A percentile compares a stretch with the other conserved stretches of the same genome.
Conservation (phyloP, 2,113 vertebrate genomes). For the Apistogramma diplotaenia region DNA sequence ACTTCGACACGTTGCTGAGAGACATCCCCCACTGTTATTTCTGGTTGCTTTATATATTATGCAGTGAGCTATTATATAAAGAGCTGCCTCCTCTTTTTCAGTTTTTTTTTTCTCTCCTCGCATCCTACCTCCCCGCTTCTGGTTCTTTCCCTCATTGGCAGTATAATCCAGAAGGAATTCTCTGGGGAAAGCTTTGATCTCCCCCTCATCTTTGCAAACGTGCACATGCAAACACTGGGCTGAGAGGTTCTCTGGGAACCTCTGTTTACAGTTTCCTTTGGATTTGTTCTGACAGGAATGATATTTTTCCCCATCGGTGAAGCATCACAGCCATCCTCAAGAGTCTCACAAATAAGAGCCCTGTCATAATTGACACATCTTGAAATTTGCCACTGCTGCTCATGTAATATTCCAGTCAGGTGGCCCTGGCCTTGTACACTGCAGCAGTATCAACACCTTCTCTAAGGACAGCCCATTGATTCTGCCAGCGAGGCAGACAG, state of each 20-base stretch:
- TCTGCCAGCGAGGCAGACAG: slow-evolving; percentile 42
- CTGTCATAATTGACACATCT: neutral
- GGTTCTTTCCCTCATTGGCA: slow-evolving; percentile 62
- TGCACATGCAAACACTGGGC: neutral
- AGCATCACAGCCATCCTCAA: neutral
- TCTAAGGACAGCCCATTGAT: slow-evolving; percentile 66
- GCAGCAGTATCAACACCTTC: slow-evolving; percentile 46
- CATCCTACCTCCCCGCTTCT: slow-evolving; percentile 41
- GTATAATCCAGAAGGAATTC: slow-evolving; percentile 55
- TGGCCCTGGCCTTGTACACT: slow-evolving; percentile 32
- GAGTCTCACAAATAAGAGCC: neutral
- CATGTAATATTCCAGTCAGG: slow-evolving; percentile 39
- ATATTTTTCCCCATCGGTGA: neutral
- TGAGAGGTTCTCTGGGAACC: slow-evolving; percentile 13
- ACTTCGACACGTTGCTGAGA: slow-evolving; percentile 37
- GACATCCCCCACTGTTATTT: slow-evolving; percentile 55
- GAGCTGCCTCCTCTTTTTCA: slow-evolving; percentile 44
- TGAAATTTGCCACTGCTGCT: slow-evolving; percentile 7
- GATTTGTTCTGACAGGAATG: neutral
- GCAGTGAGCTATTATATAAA: slow-evolving; percentile 69
- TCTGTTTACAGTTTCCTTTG: slow-evolving; percentile 26
- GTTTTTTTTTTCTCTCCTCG: slow-evolving; percentile 7
- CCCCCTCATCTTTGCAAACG: slow-evolving; percentile 15
- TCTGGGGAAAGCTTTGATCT: slow-evolving; percentile 62
- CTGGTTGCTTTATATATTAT: slow-evolving; percentile 60